phyloP scores from a whole-genome alignment of 2,113 vertebrate genomes.

The Phalacrocorax pelagicus region DNA sequence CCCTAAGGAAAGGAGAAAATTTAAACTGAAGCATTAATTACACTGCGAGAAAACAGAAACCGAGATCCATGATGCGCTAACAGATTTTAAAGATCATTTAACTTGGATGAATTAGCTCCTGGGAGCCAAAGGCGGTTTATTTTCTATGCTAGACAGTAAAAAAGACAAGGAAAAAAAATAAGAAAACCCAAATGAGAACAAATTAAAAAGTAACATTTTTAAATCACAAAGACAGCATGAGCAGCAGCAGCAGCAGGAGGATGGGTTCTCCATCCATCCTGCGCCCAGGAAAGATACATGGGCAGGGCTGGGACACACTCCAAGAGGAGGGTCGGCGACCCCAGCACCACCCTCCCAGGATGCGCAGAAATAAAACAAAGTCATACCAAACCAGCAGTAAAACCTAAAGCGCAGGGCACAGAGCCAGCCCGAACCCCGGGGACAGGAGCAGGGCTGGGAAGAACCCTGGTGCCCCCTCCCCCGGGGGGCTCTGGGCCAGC shows the following conservation, averaged over 20 bases:
- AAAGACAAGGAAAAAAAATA: background rate
- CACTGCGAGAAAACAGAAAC: conserved; percentile 22
- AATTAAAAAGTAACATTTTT: conserved; percentile 8
- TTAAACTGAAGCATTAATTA: conserved; percentile 60
- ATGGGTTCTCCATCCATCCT: background rate
- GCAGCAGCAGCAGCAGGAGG: background rate
- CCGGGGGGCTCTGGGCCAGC: accelerated
- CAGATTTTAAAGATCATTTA: conserved; percentile 67
- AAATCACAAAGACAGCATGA: background rate
- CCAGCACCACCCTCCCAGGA: background rate
- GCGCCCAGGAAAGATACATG: background rate
- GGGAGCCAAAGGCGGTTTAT: conserved; percentile 24
- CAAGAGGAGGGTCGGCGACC: background rate
- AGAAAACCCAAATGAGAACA: background rate
- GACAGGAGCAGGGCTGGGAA: background rate
- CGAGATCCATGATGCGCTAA: background rate
- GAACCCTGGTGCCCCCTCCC: background rate
- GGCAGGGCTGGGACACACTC: background rate
- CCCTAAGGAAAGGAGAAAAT: conserved; percentile 53
- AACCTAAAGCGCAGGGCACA: background rate
- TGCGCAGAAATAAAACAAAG: background rate
- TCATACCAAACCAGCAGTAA: background rate
- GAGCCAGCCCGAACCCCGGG: too few relatives aligned
- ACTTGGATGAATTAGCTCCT: conserved; percentile 55
- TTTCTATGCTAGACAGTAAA: background rate